These are phyloP conservation scores for Onchidella celtica DNA, from an alignment of 2,888 invertebrate species.

Conservation along the genomic window DNA sequence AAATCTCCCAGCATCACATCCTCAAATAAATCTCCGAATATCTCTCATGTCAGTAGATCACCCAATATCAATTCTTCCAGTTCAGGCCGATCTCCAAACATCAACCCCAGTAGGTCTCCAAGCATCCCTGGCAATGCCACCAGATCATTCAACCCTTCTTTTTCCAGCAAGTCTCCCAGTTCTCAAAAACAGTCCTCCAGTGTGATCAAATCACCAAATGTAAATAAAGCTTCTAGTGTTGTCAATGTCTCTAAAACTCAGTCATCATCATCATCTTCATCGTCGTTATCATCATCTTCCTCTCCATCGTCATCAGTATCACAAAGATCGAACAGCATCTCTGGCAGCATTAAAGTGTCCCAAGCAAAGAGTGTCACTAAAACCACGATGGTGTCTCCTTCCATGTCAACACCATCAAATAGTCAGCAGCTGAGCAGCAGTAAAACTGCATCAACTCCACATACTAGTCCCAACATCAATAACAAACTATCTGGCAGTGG, in stretches of 20 bases:
- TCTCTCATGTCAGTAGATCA: conserved; percentile 11
- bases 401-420: not conserved
- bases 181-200: conserved; percentile 17
- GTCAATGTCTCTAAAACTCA: conserved; percentile 20
- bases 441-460: not conserved
- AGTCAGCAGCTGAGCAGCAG: conserved; percentile 8
- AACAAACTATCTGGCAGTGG: not conserved
- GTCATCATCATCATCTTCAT: conserved; percentile 14
- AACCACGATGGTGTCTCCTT: not conserved
- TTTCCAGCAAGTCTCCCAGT: not conserved
- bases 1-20: conserved; percentile 37
- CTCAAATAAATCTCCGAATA: conserved; percentile 37
- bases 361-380: conserved; percentile 9
- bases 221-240: conserved; percentile 5
- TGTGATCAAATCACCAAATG: not conserved
- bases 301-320: too few relatives aligned
- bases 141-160: conserved; percentile 14
- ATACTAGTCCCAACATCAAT: not conserved
- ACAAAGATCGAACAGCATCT: too few relatives aligned
- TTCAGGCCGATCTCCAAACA: conserved; percentile 25
- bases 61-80: conserved; percentile 31
- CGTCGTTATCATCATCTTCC: too few relatives aligned
- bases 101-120: conserved; percentile 13
- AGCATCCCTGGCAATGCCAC: not conserved
- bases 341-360: conserved; percentile 28